phyloP scores from a whole-genome alignment of 2,888 invertebrate species.

The Troides oblongomaculatus region DNA sequence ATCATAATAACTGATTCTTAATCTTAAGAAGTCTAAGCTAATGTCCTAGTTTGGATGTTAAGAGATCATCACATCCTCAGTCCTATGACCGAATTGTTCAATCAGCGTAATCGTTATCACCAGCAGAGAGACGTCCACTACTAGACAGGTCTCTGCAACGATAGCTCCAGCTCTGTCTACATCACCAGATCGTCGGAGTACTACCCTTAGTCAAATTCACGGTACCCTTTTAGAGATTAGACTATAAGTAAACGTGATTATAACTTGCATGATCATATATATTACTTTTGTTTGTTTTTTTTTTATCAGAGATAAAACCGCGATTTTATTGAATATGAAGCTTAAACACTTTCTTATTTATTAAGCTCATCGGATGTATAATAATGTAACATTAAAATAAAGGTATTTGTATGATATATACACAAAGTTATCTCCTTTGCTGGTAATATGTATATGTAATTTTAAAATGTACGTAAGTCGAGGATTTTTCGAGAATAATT shows the following conservation, averaged over 20 bases:
- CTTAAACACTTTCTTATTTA: background rate
- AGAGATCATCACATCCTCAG: background rate
- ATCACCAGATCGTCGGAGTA: too few species aligned
- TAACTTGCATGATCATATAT: too few species aligned
- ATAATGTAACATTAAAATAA: background rate
- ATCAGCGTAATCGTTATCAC: too few species aligned
- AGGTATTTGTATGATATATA: background rate
- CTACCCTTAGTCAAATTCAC: too few species aligned
- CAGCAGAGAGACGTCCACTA: too few species aligned
- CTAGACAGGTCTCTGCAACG: too few species aligned
- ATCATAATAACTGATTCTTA: conserved; percentile 5
- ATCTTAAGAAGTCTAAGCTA: background rate
- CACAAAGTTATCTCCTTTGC: background rate
- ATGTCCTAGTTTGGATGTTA: background rate
- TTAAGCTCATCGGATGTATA: background rate
- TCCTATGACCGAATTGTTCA: too few species aligned
- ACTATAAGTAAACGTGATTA: too few species aligned
- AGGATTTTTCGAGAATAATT: conserved; percentile 28
- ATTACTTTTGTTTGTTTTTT: too few species aligned
- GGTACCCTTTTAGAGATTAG: too few species aligned
- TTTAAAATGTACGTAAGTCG: conserved; percentile 16
- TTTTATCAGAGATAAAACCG: too few species aligned
- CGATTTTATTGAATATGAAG: background rate
- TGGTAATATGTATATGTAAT: background rate
- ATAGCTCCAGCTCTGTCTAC: too few species aligned